A percentile compares a stretch with the other conserved stretches of the same genome.
Conservation (phyloP, 2,113 vertebrate species). For the Desmodus rotundus region DNA sequence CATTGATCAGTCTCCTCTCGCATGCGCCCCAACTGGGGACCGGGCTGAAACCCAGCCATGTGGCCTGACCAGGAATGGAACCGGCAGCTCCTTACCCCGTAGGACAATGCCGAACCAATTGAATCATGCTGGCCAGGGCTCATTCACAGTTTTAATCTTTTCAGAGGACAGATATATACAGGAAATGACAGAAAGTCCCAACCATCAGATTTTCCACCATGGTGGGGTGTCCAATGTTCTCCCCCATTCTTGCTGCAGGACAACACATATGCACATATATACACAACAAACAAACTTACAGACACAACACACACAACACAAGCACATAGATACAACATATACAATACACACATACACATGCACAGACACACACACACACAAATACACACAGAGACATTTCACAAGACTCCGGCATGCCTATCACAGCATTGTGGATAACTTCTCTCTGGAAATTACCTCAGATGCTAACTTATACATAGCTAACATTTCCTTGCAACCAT, state of each 20-base stretch:
- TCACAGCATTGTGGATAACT: not conserved
- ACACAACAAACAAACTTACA: not conserved
- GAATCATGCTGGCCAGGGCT: not conserved
- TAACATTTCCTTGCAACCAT: not conserved
- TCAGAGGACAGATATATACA: not conserved
- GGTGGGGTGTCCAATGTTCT: not conserved
- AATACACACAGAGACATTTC: not conserved
- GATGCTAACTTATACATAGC: not conserved
- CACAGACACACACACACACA: not conserved
- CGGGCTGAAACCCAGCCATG: no score
- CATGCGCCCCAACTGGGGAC: no score
- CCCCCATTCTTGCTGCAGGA: not conserved
- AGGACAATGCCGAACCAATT: no score
- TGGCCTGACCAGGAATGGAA: no score
- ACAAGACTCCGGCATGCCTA: not conserved
- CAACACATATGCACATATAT: not conserved
- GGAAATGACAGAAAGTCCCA: not conserved
- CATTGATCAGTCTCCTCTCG: no score
- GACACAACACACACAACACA: not conserved
- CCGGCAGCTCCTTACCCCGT: no score
- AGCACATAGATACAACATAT: not conserved
- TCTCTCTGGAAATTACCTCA: slow-evolving; percentile 4
- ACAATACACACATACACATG: no score
- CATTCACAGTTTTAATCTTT: not conserved
- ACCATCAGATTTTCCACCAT: not conserved